Evolutionary conservation across 2,888 invertebrate species (phyloP).

Genomic region (Ormyrus thymus): DNA sequence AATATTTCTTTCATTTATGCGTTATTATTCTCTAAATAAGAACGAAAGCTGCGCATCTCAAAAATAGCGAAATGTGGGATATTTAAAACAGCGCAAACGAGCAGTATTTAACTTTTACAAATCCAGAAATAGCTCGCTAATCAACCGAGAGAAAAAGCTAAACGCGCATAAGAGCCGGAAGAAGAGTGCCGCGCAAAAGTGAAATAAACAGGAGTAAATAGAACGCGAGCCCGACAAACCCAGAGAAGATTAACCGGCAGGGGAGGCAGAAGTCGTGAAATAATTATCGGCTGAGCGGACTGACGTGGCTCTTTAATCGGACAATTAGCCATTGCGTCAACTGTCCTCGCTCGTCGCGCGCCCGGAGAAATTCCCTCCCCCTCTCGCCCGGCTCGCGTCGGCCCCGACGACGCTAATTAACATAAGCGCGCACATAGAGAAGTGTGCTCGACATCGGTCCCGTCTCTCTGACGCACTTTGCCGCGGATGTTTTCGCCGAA

Average conservation of each 20-base stretch:
- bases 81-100: too few relatives aligned
- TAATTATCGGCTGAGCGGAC: constrained; percentile 64
- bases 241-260: constrained; percentile 54
- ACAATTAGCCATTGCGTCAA: constrained; percentile 66
- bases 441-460: neutral
- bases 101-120: too few relatives aligned
- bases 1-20: too few relatives aligned
- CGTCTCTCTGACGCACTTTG: constrained; percentile 44
- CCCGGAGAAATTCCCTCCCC: constrained; percentile 24
- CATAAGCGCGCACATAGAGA: constrained; percentile 29
- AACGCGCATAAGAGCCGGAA: neutral
- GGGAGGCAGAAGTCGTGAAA: constrained; percentile 60
- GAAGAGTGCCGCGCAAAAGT: neutral
- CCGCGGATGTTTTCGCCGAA: constrained; percentile 47
- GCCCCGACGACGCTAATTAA: constrained; percentile 31
- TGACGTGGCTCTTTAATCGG: constrained; percentile 63
- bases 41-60: too few relatives aligned
- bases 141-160: too few relatives aligned
- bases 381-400: constrained; percentile 15
- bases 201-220: neutral
- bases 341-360: constrained; percentile 52
- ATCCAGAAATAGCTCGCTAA: too few relatives aligned
- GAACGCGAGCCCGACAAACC: neutral
- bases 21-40: too few relatives aligned
- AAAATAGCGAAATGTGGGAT: too few relatives aligned